Conservation (phyloP, 2,888 invertebrate species). For the Epistrophe eligans region DNA sequence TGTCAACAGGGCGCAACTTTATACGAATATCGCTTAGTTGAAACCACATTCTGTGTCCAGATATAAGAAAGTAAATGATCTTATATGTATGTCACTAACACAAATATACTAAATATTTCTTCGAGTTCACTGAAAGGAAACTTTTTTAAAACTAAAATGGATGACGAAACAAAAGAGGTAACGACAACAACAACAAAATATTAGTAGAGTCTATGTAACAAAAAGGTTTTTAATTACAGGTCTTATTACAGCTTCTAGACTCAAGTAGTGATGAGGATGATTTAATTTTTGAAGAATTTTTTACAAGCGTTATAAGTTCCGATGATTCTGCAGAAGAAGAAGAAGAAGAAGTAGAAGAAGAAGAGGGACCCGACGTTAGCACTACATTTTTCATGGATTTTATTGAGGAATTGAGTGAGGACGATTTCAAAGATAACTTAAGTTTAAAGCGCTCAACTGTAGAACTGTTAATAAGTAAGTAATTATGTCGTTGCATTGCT, state of each 20-base stretch:
- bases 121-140: no score
- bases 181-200: not conserved
- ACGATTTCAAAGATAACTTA: not conserved
- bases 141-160: not conserved
- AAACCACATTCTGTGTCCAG: no score
- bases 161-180: not conserved
- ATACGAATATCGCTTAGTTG: no score
- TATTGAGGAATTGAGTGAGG: not conserved
- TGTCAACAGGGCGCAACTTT: no score
- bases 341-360: not conserved
- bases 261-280: not conserved
- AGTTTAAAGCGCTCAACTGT: conserved; percentile 10
- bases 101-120: no score
- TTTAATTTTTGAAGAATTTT: not conserved
- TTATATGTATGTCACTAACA: no score
- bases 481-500: not conserved
- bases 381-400: not conserved
- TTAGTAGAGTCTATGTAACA: not conserved
- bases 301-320: not conserved
- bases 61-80: no score
- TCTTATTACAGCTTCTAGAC: not conserved
- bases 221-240: not conserved
- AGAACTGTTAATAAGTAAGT: conserved; percentile 19
- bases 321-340: not conserved
- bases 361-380: not conserved